Evolutionary conservation across 1,140 invertebrate genomes (phyloP).

Genomic region (Drosophila equinoxialis): DNA sequence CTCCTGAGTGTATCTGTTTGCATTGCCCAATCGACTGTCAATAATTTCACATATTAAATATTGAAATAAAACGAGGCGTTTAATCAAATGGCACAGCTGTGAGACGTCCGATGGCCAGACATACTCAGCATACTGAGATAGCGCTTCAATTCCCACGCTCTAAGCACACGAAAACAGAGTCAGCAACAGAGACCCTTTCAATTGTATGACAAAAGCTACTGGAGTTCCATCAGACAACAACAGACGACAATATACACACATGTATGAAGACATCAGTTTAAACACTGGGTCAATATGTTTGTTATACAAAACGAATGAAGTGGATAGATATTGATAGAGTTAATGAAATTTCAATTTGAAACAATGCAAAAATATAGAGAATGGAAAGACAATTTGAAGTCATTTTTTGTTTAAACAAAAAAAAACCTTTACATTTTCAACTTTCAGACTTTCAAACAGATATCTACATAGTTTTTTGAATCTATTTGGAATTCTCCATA

Average conservation of each 20-base stretch:
- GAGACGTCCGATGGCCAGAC: slow-evolving; percentile 25
- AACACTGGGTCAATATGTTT: slow-evolving; percentile 12
- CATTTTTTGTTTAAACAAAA: too few species aligned
- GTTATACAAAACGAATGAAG: background rate
- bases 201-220: slow-evolving; percentile 13
- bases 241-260: slow-evolving; percentile 1
- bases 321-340: background rate
- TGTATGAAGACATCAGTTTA: slow-evolving; percentile 62
- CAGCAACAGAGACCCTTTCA: slow-evolving; percentile 3
- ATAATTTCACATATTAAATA: slow-evolving; percentile 81
- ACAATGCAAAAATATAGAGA: slow-evolving; percentile 17
- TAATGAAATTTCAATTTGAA: slow-evolving; percentile 25
- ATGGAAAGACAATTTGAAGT: background rate
- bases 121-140: slow-evolving; percentile 41
- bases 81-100: slow-evolving; percentile 70
- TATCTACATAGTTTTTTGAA: too few species aligned
- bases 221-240: slow-evolving; percentile 5
- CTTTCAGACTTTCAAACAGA: too few species aligned
- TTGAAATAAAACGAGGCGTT: slow-evolving; percentile 77
- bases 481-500: too few species aligned
- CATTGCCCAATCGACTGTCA: slow-evolving; percentile 79
- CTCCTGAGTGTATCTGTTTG: slow-evolving; percentile 58
- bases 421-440: too few species aligned
- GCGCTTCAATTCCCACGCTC: slow-evolving; percentile 71
- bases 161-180: slow-evolving; percentile 15